Percentiles rank a stretch among this genome's conserved stretches.
These are phyloP conservation scores for Oligia latruncula DNA, from an alignment of 2,888 invertebrate genomes.

Conservation along the genomic window DNA sequence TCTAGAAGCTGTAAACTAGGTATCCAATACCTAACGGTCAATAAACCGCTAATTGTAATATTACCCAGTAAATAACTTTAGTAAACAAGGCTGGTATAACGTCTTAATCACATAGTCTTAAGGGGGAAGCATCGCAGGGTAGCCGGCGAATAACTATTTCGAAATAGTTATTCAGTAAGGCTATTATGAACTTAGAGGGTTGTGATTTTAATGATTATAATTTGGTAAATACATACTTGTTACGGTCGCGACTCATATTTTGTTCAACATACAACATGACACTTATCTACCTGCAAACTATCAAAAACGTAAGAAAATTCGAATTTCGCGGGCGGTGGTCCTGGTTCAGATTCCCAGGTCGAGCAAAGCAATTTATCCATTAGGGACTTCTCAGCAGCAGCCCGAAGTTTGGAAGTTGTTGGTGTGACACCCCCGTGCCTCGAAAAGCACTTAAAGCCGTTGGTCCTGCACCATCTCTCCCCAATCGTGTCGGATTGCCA, in stretches of 20 bases:
- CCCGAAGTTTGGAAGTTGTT: background rate
- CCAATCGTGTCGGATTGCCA: background rate
- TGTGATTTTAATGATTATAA: too few species aligned
- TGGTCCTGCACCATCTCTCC: background rate
- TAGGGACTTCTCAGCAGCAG: background rate
- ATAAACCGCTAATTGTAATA: background rate
- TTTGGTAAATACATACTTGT: too few species aligned
- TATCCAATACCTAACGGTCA: background rate
- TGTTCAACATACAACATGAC: background rate
- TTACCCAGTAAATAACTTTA: background rate
- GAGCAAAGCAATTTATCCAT: background rate
- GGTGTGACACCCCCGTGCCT: background rate
- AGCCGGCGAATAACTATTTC: too few species aligned
- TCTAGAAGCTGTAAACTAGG: slow-evolving; percentile 1
- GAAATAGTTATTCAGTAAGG: too few species aligned
- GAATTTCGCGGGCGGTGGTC: background rate
- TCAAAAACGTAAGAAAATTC: background rate
- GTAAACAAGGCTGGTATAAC: background rate
- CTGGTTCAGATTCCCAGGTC: background rate
- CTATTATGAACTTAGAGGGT: too few species aligned
- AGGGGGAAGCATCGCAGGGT: too few species aligned
- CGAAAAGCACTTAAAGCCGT: background rate
- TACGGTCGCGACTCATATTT: background rate
- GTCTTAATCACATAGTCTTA: background rate
- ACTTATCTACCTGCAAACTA: background rate